phyloP scores from a whole-genome alignment of 2,888 invertebrate genomes.

The Anthoptus insignis region DNA sequence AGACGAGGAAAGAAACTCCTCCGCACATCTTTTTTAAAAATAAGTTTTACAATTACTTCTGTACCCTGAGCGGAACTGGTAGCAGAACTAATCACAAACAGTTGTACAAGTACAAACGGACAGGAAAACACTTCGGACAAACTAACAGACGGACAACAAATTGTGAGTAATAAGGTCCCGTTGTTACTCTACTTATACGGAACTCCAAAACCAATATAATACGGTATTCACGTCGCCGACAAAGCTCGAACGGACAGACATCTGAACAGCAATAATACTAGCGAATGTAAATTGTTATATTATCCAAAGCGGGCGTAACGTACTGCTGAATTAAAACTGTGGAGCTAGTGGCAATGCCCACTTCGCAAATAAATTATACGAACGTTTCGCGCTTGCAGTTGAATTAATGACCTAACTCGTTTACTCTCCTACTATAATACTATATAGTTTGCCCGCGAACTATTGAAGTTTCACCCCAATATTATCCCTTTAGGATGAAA shows the following conservation, averaged over 20 bases:
- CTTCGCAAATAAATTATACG: constrained; percentile 22
- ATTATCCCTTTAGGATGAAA: no score
- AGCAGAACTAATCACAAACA: no score
- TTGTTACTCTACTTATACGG: no score
- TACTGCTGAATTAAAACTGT: constrained; percentile 22
- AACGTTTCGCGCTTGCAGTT: constrained; percentile 18
- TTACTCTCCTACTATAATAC: not conserved
- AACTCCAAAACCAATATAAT: not conserved
- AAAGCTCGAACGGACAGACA: constrained; percentile 17
- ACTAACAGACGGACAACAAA: no score
- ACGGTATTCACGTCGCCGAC: not conserved
- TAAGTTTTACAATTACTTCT: no score
- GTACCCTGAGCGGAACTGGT: no score
- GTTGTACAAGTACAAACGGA: no score
- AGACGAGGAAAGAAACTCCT: no score
- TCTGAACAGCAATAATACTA: constrained; percentile 4
- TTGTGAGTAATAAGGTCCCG: no score
- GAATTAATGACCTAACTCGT: not conserved
- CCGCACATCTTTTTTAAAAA: no score
- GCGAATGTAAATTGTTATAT: constrained; percentile 28
- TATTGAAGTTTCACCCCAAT: no score
- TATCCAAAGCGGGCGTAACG: constrained; percentile 12
- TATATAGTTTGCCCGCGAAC: not conserved
- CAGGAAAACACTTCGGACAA: no score
- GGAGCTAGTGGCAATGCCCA: constrained; percentile 5